These are phyloP conservation scores for Garra rufa DNA, from an alignment of 2,113 vertebrate genomes.

Conservation along the genomic window DNA sequence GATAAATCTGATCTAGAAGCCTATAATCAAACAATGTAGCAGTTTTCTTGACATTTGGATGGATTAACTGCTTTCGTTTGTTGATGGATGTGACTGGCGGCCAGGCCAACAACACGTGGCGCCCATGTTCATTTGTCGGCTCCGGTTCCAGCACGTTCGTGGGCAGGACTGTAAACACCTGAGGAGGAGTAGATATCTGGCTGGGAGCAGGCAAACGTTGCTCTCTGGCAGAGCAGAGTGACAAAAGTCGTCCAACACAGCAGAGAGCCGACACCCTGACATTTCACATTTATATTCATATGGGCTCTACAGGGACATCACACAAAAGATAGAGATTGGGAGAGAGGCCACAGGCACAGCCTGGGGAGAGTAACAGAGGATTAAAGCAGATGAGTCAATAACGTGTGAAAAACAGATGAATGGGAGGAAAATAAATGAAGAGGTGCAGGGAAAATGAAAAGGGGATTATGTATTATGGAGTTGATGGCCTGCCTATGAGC, in stretches of 20 bases:
- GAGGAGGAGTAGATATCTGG: not conserved
- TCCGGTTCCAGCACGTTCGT: not conserved
- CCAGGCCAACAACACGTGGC: not conserved
- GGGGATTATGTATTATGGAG: constrained; percentile 18
- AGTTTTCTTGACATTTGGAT: constrained; percentile 13
- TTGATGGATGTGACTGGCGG: not conserved
- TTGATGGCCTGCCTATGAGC: not conserved
- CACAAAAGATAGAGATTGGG: constrained; percentile 12
- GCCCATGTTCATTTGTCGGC: not conserved
- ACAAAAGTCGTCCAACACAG: constrained; percentile 7
- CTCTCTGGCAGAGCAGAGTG: not conserved
- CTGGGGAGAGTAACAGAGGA: not conserved
- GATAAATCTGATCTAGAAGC: not conserved
- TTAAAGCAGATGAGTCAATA: constrained; percentile 28
- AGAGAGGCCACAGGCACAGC: not conserved
- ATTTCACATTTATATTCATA: constrained; percentile 32
- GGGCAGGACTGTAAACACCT: not conserved
- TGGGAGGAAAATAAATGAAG: constrained; percentile 19
- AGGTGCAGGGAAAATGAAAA: not conserved
- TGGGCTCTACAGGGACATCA: not conserved
- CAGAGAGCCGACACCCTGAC: constrained; percentile 1
- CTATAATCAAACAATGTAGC: not conserved
- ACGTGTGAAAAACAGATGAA: constrained; percentile 31
- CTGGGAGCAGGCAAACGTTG: not conserved
- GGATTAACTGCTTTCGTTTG: not conserved